Base-by-base conservation (phyloP, 2,888 invertebrate genomes). In the Scelioninae gen. 1 region DNA sequence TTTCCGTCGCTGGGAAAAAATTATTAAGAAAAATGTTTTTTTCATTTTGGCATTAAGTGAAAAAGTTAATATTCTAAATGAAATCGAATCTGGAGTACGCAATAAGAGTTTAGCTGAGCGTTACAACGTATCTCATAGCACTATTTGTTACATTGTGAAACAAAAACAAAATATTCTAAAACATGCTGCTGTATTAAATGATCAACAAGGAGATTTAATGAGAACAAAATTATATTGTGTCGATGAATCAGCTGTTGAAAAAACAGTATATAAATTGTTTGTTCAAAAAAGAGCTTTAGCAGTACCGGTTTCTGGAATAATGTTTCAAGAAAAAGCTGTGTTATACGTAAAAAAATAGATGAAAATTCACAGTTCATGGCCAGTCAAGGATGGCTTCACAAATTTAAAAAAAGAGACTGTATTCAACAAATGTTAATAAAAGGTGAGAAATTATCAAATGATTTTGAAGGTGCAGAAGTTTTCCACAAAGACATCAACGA, bases 381-480 rank as follows among this genome's bases (percentile, higher is more conserved):
- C 6, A 63, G 11, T 32, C 45, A 45, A 32, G 47, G 63, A 23
- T 63, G 63, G 63, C 49, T 63, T 7, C 38, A 63, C 9, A 63
- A 29, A 47, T 63, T 63, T 45, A 60, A 76, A 71, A 31, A 40
- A 11, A 68, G 72, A 47, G 53, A 55, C 40, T 49, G 49, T 5
- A 66, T 76, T 55, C 40, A 32, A 10, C 43, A n/a, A 10, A 29
- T 65, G 15, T 65, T 65, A 23, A 23, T 43, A 1, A 51, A 65
- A 56, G 75, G 65, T 15, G 65, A 75, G 51, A 55, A 75, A 65
- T 23, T 58, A 29, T 65, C 56, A 23, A 29, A n/a, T 10, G 31
- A 76, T 58, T 32, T 10, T 11, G 31, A 60, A 8, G 43, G 53
- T 4, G 34, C 23, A 15, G 47, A 51, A 2, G 13, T 45, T 11